Conservation (phyloP, 37 sponge, comb jelly and placozoan species). For the Lycopodina hypogea region DNA sequence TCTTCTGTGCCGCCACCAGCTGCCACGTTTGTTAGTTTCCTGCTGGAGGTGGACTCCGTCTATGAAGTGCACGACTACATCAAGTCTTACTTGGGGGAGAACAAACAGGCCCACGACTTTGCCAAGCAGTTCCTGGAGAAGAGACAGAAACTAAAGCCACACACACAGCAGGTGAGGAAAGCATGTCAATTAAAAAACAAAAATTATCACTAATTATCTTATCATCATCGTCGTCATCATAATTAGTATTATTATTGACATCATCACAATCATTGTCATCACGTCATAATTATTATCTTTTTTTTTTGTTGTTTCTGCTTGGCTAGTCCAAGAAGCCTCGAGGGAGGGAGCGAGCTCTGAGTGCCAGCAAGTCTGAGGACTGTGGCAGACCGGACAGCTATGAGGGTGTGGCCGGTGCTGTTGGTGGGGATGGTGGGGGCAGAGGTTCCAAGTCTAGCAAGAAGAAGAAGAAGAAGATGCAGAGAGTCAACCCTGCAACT, state of each 20-base stretch:
- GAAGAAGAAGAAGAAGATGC: conserved; percentile 58
- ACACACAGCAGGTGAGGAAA: neutral
- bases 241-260: too few species aligned
- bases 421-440: conserved; percentile 7
- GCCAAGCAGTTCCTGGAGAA: conserved; percentile 71
- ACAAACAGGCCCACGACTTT: conserved; percentile 62
- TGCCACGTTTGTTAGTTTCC: conserved; percentile 54
- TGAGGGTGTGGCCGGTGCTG: neutral
- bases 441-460: conserved; percentile 37
- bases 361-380: neutral
- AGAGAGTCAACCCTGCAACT: conserved; percentile 55
- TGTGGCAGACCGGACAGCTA: neutral
- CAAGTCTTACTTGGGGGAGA: conserved; percentile 70
- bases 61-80: conserved; percentile 80
- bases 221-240: neutral
- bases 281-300: neutral
- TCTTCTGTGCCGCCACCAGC: conserved; percentile 9
- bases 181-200: neutral
- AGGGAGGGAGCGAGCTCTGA: conserved; percentile 4
- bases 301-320: neutral
- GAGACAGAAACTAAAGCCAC: conserved; percentile 52
- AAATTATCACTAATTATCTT: neutral
- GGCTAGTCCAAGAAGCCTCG: conserved; percentile 10
- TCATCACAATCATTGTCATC: neutral
- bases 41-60: conserved; percentile 58